A percentile compares a stretch with the other conserved stretches of the same genome.
These are phyloP conservation scores for Syrphus vitripennis DNA, from an alignment of 2,888 invertebrate genomes.

Conservation along the genomic window DNA sequence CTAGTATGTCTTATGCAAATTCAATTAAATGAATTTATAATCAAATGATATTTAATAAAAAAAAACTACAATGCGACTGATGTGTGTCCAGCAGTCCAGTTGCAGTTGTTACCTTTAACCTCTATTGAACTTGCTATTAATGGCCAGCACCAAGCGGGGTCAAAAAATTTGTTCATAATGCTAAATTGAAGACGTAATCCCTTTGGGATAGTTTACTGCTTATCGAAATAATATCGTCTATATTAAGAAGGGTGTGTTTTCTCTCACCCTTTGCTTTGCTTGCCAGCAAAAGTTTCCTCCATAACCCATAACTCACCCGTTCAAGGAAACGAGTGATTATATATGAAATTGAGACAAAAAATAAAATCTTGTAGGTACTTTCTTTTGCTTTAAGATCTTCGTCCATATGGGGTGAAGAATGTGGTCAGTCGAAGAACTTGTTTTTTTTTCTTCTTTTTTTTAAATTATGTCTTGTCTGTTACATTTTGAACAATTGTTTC, in stretches of 20 bases:
- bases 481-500: conserved; percentile 61
- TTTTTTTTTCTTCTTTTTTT: conserved; percentile 14
- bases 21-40: conserved; percentile 19
- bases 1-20: conserved; percentile 11
- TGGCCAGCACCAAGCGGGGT: conserved; percentile 24
- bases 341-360: conserved; percentile 23
- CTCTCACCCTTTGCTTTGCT: conserved; percentile 64
- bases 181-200: conserved; percentile 68
- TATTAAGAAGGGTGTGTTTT: conserved; percentile 57
- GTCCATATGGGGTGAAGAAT: conserved; percentile 7
- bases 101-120: conserved; percentile 45
- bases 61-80: conserved; percentile 41
- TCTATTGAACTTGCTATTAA: conserved; percentile 49
- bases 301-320: conserved; percentile 36
- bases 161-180: conserved; percentile 53
- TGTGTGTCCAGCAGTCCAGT: conserved; percentile 38
- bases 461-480: conserved; percentile 58
- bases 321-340: conserved; percentile 27
- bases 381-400: not conserved
- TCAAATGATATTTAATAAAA: conserved; percentile 16
- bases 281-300: not conserved
- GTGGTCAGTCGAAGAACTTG: conserved; percentile 53
- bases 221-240: conserved; percentile 35
- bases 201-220: conserved; percentile 61
- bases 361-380: not conserved